phyloP scores from a whole-genome alignment of 2,797 vertebrate genomes.

The Lacerta viridis region DNA sequence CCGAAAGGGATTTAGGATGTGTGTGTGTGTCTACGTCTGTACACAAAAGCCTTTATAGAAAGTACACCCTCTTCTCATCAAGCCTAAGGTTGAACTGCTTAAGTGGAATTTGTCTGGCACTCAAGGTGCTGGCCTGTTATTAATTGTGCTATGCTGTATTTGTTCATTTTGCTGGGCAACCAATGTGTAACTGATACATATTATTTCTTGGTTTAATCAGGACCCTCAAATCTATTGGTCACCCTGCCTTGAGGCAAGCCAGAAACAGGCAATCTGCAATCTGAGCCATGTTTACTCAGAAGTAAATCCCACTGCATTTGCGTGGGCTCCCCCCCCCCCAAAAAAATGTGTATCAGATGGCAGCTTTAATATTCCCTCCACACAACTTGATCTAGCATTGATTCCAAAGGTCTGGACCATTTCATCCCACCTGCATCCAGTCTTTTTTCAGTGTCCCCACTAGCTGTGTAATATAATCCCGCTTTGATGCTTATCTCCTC shows the following conservation, averaged over 20 bases:
- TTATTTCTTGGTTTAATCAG: slow-evolving; percentile 10
- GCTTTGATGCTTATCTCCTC: slow-evolving; percentile 12
- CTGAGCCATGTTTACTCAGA: slow-evolving; percentile 25
- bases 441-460: neutral
- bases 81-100: neutral
- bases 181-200: neutral
- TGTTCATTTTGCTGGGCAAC: neutral
- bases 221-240: neutral
- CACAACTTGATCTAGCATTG: slow-evolving; percentile 11
- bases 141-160: neutral
- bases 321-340: neutral
- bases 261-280: neutral
- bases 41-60: neutral
- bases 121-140: slow-evolving; percentile 1
- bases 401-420: neutral
- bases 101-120: neutral
- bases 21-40: neutral
- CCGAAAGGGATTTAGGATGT: neutral
- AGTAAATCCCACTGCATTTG: neutral
- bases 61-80: neutral
- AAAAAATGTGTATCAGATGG: slow-evolving; percentile 9
- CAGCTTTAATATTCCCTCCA: slow-evolving; percentile 15
- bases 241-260: neutral
- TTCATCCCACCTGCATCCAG: slow-evolving; percentile 20
- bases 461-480: slow-evolving; percentile 3